Evolutionary conservation across 2,888 invertebrate genomes (phyloP).

Genomic region (Ischnura elegans): DNA sequence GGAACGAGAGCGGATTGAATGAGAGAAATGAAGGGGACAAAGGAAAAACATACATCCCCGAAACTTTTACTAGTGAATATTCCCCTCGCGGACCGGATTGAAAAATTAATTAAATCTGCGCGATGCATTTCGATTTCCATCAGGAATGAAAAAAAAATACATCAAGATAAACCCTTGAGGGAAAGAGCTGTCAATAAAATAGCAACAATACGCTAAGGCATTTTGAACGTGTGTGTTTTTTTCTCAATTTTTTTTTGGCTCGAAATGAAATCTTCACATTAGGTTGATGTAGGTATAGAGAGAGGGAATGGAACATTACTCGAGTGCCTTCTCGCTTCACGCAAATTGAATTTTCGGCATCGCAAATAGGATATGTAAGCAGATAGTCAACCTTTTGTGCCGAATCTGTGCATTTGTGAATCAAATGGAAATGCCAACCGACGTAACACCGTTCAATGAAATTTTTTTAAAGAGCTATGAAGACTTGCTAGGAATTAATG

Average conservation of each 20-base stretch:
- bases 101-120: slow-evolving; percentile 56
- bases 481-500: neutral
- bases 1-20: neutral
- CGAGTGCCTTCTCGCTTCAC: slow-evolving; percentile 27
- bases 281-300: neutral
- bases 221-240: neutral
- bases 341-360: slow-evolving; percentile 39
- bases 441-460: neutral
- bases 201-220: neutral
- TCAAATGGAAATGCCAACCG: neutral
- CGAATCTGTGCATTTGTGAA: neutral
- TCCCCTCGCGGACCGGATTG: neutral
- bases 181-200: slow-evolving; percentile 48
- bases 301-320: neutral
- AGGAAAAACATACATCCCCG: neutral
- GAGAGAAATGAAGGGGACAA: neutral
- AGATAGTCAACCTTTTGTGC: neutral
- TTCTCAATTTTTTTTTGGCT: too few relatives aligned
- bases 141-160: neutral
- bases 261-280: slow-evolving; percentile 21
- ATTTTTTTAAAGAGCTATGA: neutral
- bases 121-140: slow-evolving; percentile 39
- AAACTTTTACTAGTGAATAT: slow-evolving; percentile 11
- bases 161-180: neutral
- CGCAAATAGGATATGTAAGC: neutral